Evolutionary conservation across 2,888 invertebrate species (phyloP), one percentile per base, ranked within the genome.

Genomic region (Clostera curtula): DNA sequence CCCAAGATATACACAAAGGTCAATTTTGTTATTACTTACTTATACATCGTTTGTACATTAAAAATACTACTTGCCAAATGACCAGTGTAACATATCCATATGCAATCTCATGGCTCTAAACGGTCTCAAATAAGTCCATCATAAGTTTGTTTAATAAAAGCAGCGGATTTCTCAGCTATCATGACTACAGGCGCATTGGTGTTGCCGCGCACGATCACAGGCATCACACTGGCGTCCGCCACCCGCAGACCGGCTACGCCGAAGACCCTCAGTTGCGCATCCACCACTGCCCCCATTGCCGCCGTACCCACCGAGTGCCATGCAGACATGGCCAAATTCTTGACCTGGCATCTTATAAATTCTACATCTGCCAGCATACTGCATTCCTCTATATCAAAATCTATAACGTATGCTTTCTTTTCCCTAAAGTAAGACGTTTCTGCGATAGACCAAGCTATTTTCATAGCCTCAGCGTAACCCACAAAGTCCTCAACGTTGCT

Each of bases 281-380:
- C 75, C 19, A 79, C 49, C 7, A 75, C 80, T 1, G 40, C 11
- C 0, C 77, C 80, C 65, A 79, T 55, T 0, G 73, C 61, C 1
- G 69, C 66, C 1, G 79, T 75, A 1, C 80, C 80, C 4, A 62
- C 77, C 1, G 77, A 52, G 36, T 80, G 80, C 76, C 76, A 79
- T 7, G 77, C 77, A 0, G 79, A 56, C 46, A 58, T 66, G 7
- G 62, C 75, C 40, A 61, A 50, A 12, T 57, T 54, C 17, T 25
- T 50, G 2, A 75, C 56, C 7, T 43, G 49, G 43, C 89, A 89
- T 26, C 58, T 72, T 61, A 84, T 66, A 45, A 69, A 68, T 3
- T 76, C 79, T 10, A 50, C 52, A 1, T 29, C 49, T 0, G 9
- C 5, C 42, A 73, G 17, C 34, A 49, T 42, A 1, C 44, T 36